Percentiles rank a stretch among this genome's conserved stretches.
Conservation (phyloP, 2,797 vertebrate genomes). For the Coendou prehensilis region DNA sequence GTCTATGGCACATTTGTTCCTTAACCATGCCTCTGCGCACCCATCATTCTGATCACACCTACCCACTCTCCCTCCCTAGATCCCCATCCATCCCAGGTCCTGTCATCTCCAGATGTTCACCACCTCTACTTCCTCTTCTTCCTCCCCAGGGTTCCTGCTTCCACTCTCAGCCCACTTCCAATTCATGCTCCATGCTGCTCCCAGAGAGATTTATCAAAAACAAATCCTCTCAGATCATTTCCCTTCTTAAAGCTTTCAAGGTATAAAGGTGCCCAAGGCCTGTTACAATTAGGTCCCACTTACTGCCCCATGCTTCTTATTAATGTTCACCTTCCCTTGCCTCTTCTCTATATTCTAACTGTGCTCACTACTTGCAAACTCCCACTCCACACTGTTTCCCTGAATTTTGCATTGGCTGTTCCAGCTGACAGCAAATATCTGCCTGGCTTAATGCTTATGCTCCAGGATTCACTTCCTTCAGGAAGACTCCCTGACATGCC, state of each 20-base stretch:
- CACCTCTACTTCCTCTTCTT: not conserved
- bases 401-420: not conserved
- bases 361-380: fast-evolving
- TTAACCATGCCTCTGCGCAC: not conserved
- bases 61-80: not conserved
- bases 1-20: not conserved
- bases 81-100: not conserved
- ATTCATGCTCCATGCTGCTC: not conserved
- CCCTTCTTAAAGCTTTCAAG: not conserved
- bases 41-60: not conserved
- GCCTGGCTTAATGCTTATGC: not conserved
- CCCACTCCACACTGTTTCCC: not conserved
- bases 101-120: not conserved
- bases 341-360: not conserved
- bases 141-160: not conserved
- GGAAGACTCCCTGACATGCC: not conserved
- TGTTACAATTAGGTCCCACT: not conserved
- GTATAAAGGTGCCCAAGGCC: not conserved
- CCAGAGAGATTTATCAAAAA: not conserved
- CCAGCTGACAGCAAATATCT: not conserved
- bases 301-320: not conserved
- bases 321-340: fast-evolving
- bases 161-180: not conserved
- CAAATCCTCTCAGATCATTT: not conserved
- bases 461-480: not conserved